Evolutionary conservation across 1,140 invertebrate species (phyloP).

Genomic region (Himalopsyche phryganea): DNA sequence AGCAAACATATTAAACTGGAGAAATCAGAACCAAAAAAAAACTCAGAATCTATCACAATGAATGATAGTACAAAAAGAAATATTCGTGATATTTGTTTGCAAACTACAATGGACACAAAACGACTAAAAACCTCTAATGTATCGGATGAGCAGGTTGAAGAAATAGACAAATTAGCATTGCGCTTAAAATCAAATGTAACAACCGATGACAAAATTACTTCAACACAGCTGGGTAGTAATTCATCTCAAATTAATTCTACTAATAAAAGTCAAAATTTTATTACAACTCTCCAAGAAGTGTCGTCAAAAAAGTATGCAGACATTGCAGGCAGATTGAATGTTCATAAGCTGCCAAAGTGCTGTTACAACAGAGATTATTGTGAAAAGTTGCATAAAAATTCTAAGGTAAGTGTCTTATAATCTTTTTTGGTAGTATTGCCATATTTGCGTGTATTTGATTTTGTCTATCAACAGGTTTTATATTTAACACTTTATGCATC

Average conservation of each 20-base stretch:
- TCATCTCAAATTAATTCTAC: slow-evolving; percentile 16
- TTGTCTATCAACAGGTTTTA: no score
- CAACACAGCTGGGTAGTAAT: slow-evolving; percentile 11
- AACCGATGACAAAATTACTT: neutral
- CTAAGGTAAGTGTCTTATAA: no score
- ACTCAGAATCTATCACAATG: no score
- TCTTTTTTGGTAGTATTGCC: no score
- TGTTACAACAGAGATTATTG: neutral
- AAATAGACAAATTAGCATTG: neutral
- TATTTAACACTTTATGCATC: no score
- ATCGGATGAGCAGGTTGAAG: no score
- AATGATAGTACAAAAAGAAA: no score
- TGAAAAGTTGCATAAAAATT: slow-evolving; percentile 3
- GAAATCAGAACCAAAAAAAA: no score
- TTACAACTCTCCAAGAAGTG: slow-evolving; percentile 36
- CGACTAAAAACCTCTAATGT: no score
- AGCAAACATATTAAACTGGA: neutral
- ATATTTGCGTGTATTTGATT: no score
- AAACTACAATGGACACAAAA: no score
- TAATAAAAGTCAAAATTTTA: slow-evolving; percentile 33
- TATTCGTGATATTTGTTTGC: no score
- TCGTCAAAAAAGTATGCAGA: slow-evolving; percentile 27
- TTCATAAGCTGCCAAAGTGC: slow-evolving; percentile 38
- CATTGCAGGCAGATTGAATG: slow-evolving; percentile 24
- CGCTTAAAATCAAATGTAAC: slow-evolving; percentile 9